These are phyloP conservation scores for Plestiodon gilberti DNA, from an alignment of 2,113 vertebrate genomes.

Conservation along the genomic window DNA sequence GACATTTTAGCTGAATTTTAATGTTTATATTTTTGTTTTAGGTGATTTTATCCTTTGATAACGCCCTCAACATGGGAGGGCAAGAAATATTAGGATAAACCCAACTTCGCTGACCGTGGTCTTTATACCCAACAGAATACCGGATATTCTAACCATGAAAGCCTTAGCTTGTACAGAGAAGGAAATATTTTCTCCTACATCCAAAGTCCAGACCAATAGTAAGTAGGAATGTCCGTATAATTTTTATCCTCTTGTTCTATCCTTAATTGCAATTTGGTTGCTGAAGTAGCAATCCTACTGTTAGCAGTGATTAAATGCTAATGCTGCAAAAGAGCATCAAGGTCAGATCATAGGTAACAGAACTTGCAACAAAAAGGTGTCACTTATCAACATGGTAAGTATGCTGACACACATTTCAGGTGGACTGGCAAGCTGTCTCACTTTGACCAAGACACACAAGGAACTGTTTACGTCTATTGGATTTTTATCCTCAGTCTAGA, in stretches of 20 bases:
- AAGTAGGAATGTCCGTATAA: not conserved
- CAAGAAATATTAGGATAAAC: too few relatives aligned
- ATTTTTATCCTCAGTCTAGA: too few relatives aligned
- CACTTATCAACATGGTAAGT: not conserved
- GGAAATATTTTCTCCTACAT: not conserved
- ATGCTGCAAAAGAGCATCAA: not conserved
- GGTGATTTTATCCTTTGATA: too few relatives aligned
- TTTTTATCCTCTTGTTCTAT: not conserved
- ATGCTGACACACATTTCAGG: not conserved
- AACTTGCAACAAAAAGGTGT: slow-evolving; percentile 2
- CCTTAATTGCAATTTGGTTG: not conserved
- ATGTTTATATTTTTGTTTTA: too few relatives aligned
- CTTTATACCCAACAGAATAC: too few relatives aligned
- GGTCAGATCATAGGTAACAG: not conserved
- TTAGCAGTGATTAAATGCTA: slow-evolving; percentile 10
- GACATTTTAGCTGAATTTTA: too few relatives aligned
- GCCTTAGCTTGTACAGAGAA: too few relatives aligned
- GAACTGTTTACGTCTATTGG: too few relatives aligned
- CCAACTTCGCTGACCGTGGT: too few relatives aligned
- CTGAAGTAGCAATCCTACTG: not conserved
- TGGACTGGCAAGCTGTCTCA: not conserved
- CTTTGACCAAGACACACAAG: not conserved
- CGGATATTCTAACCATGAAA: too few relatives aligned
- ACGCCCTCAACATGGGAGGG: too few relatives aligned
- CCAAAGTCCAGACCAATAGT: not conserved